Base-by-base conservation (phyloP, 2,888 invertebrate species). In the Dryobota labecula region DNA sequence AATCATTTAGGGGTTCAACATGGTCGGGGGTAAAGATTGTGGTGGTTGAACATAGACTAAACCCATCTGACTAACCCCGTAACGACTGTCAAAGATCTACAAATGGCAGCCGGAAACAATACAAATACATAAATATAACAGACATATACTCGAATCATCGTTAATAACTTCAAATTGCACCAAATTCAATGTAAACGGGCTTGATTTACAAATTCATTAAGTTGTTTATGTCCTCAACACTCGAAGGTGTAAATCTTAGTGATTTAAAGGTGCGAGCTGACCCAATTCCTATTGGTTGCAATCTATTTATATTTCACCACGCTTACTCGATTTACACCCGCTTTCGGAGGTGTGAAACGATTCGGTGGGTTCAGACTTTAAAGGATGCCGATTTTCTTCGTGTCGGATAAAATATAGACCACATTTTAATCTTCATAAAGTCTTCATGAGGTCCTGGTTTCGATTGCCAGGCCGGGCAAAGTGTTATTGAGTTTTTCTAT, bases 261-360 rank as follows among this genome's bases (percentile, higher is more conserved):
- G 79, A 74, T 79, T 66, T 79, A 78, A 66, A 74, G 65, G 67
- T n/a, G 38, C 2, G 45, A 36, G 27, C 38, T 67, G 74, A 78
- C 78, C 78, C 62, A 66, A 45, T 78, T 78, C 61, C 41, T 65
- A 74, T 69, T 45, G 69, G 57, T 57, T 43, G 47, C 53, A 49
- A 38, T 54, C 65, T 78, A 73, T 78, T 78, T 78, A 73, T 78
- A 73, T 78, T 78, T 78, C 65, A 78, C 43, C 47, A 67, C 74
- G 47, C 30, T 72, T 53, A 33, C 53, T 13, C 63, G 69, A 58
- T 62, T 66, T 78, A 67, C 45, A 56, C 30, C 33, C 24, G 43
- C 20, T 61, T 63, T 49, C 24, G 43, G 20, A 78, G 63, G 72
- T 77, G 62, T 45, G 53, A 62, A 71, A 57, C 56, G 49, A 57